Conservation (phyloP, 2,797 vertebrate genomes). For the Passerculus sandwichensis region DNA sequence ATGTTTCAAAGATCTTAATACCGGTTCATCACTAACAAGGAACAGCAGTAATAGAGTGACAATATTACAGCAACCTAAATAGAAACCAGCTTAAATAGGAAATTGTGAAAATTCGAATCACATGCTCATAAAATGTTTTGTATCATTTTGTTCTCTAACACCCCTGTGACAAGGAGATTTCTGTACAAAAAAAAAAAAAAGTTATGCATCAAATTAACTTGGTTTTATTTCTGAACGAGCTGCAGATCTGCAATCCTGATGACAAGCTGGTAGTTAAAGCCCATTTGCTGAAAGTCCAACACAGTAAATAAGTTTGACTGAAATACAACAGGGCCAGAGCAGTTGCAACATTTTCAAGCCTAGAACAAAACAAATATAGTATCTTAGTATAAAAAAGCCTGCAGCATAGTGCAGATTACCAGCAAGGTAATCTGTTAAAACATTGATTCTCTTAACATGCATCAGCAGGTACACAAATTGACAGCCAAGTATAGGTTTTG, state of each 20-base stretch:
- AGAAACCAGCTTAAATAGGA: neutral
- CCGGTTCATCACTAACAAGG: neutral
- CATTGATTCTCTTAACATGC: neutral
- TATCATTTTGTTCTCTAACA: neutral
- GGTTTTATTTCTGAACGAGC: neutral
- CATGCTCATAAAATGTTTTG: fast-evolving
- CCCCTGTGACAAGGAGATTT: neutral
- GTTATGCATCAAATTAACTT: neutral
- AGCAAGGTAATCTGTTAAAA: neutral
- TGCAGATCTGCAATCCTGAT: neutral
- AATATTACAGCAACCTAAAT: neutral
- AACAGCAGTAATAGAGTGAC: neutral
- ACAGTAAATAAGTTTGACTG: neutral
- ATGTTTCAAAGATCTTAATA: neutral
- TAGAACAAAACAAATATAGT: neutral
- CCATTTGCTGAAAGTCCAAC: neutral
- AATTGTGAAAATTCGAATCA: neutral
- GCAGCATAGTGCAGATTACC: neutral
- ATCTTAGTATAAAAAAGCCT: neutral
- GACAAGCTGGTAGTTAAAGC: neutral
- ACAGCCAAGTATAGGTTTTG: neutral
- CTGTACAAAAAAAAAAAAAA: neutral
- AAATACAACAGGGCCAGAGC: neutral
- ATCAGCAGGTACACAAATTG: neutral
- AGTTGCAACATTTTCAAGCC: neutral